Percentiles rank a stretch among this genome's conserved stretches.
Evolutionary conservation across 2,113 vertebrate species (phyloP).

Genomic region (Pavo muticus): DNA sequence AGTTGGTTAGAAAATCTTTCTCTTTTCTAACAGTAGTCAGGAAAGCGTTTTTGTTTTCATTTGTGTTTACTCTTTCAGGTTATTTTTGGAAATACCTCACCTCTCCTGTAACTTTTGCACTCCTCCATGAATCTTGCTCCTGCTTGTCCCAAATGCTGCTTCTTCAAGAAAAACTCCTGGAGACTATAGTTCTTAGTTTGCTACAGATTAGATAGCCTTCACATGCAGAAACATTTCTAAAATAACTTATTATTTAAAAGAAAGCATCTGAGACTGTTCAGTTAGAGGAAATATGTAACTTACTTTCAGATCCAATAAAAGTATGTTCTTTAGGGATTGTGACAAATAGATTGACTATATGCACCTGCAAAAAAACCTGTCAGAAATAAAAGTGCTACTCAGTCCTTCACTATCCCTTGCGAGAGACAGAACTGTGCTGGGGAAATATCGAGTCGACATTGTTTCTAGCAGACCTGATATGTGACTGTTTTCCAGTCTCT

Average conservation of each 20-base stretch:
- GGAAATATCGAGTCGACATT: not conserved
- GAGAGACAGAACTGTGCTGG: not conserved
- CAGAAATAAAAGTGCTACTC: constrained; percentile 27
- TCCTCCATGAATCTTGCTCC: not conserved
- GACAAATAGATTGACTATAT: constrained; percentile 30
- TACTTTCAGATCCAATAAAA: constrained; percentile 45
- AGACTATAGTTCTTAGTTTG: not conserved
- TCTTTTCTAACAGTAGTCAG: not conserved
- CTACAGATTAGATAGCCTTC: not conserved
- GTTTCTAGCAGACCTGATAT: not conserved
- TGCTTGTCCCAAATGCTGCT: not conserved
- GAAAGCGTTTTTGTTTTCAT: not conserved
- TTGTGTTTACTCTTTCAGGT: not conserved
- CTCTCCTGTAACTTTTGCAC: not conserved
- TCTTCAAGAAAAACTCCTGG: not conserved
- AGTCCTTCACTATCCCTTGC: not conserved
- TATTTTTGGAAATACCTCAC: not conserved
- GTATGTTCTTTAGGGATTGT: constrained; percentile 27
- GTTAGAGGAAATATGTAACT: constrained; percentile 24
- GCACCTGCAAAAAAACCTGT: constrained; percentile 49
- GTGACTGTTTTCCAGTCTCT: not conserved
- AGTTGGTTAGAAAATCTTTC: not conserved
- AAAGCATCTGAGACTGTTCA: not conserved
- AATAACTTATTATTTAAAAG: constrained; percentile 35
- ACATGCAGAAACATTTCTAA: not conserved